These are phyloP conservation scores for Xestia c-nigrum DNA, from an alignment of 2,888 invertebrate genomes.

Conservation along the genomic window DNA sequence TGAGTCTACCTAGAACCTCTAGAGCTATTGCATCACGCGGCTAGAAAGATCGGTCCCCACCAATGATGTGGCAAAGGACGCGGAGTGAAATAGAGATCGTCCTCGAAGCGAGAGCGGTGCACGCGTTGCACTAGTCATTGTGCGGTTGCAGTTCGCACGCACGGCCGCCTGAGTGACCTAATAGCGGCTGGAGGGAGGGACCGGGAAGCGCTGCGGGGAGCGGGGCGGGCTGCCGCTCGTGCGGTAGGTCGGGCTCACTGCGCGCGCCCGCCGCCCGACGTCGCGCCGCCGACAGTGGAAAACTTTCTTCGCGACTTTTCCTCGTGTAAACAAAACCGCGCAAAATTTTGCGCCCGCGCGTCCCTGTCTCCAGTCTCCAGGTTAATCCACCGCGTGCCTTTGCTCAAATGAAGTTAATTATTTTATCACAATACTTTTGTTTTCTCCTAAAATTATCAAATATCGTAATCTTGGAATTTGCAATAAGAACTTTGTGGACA, in stretches of 20 bases:
- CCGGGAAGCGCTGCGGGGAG: constrained; percentile 87
- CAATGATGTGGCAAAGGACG: constrained; percentile 89
- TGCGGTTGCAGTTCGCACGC: constrained; percentile 89
- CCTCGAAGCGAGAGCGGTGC: constrained; percentile 91
- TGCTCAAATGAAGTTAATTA: constrained; percentile 65
- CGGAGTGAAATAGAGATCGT: constrained; percentile 90
- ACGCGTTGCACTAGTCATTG: constrained; percentile 90
- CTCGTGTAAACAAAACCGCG: constrained; percentile 86
- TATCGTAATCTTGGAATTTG: constrained; percentile 54
- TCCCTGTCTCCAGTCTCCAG: constrained; percentile 51
- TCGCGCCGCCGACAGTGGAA: constrained; percentile 85
- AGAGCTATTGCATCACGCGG: constrained; percentile 86
- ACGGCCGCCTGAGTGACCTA: constrained; percentile 89
- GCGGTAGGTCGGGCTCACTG: constrained; percentile 90
- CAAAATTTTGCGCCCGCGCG: constrained; percentile 80
- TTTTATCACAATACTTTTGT: constrained; percentile 45
- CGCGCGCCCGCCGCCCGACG: constrained; percentile 86
- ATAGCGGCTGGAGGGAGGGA: constrained; percentile 90
- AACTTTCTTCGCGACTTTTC: constrained; percentile 90
- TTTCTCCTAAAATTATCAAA: constrained; percentile 55
- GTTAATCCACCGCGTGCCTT: constrained; percentile 57
- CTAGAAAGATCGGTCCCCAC: constrained; percentile 90
- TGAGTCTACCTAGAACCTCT: constrained; percentile 83
- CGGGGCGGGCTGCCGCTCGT: constrained; percentile 82
- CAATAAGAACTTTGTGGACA: constrained; percentile 65